These are phyloP conservation scores for Schizopygopsis malacanthus DNA, from an alignment of 2,797 vertebrate species.

Conservation along the genomic window DNA sequence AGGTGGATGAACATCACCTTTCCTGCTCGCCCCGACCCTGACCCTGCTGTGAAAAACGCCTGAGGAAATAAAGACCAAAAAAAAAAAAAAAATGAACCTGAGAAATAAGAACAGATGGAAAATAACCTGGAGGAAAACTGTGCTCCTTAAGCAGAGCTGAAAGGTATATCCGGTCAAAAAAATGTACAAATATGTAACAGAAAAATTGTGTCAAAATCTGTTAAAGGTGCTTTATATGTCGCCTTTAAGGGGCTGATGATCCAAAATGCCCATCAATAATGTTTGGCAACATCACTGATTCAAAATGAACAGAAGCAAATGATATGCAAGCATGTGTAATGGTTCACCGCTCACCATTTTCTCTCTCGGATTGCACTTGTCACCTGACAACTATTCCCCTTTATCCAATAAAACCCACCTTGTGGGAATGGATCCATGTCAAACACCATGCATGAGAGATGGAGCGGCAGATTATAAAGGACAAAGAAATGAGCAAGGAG, in stretches of 20 bases:
- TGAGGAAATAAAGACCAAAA: slow-evolving; percentile 1
- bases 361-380: slow-evolving; percentile 1
- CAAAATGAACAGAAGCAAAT: slow-evolving; percentile 1
- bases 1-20: slow-evolving; percentile 10
- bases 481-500: slow-evolving; percentile 41
- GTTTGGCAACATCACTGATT: neutral
- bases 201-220: neutral
- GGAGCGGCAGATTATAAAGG: slow-evolving; percentile 37
- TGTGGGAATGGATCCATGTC: slow-evolving; percentile 10
- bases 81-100: neutral
- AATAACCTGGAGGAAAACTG: neutral
- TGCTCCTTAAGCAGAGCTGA: neutral
- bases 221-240: neutral
- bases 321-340: neutral
- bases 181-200: neutral
- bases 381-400: slow-evolving; percentile 40
- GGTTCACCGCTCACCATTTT: neutral
- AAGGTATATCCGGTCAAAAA: neutral
- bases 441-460: slow-evolving; percentile 16
- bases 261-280: neutral
- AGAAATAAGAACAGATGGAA: neutral
- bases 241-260: neutral
- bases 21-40: slow-evolving; percentile 16
- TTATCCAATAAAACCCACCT: slow-evolving; percentile 38
- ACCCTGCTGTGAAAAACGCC: slow-evolving; percentile 13